These are phyloP conservation scores for Lucilia sericata DNA, from an alignment of 1,140 invertebrate genomes.

Conservation along the genomic window DNA sequence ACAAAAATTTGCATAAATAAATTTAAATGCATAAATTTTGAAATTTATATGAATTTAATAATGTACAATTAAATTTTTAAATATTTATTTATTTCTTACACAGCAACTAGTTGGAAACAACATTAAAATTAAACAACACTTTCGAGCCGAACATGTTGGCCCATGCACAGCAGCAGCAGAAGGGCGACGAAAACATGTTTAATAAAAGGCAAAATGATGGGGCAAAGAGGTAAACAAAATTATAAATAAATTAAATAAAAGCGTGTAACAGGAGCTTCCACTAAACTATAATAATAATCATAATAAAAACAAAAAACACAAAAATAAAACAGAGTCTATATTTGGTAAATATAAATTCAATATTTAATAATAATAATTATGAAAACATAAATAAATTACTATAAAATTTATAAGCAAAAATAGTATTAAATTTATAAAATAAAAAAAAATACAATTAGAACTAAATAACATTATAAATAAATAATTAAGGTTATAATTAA, in stretches of 20 bases:
- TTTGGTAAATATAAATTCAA: conserved; percentile 32
- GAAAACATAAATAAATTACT: conserved; percentile 12
- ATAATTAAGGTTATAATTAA: too few relatives aligned
- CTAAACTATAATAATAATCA: conserved; percentile 56
- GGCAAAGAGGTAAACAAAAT: conserved; percentile 21
- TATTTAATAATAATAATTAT: conserved; percentile 18
- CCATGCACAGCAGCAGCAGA: conserved; percentile 27
- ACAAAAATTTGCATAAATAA: not conserved
- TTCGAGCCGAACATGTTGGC: not conserved
- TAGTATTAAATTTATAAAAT: conserved; percentile 18
- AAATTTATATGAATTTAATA: not conserved
- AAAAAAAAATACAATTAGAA: conserved; percentile 9
- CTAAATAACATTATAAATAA: not conserved
- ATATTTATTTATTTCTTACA: conserved; percentile 60
- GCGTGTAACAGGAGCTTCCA: conserved; percentile 67
- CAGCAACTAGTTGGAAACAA: conserved; percentile 79
- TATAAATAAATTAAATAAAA: conserved; percentile 43
- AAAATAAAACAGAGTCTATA: conserved; percentile 9
- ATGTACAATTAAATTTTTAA: not conserved
- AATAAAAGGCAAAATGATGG: conserved; percentile 13
- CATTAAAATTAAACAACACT: conserved; percentile 68
- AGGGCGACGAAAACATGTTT: not conserved
- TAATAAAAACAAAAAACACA: too few relatives aligned
- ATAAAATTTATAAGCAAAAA: not conserved
- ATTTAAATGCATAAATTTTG: not conserved